A percentile compares a stretch with the other conserved stretches of the same genome.
phyloP scores from a whole-genome alignment of 2,888 invertebrate genomes.

The Dorcus parallelipipedus region DNA sequence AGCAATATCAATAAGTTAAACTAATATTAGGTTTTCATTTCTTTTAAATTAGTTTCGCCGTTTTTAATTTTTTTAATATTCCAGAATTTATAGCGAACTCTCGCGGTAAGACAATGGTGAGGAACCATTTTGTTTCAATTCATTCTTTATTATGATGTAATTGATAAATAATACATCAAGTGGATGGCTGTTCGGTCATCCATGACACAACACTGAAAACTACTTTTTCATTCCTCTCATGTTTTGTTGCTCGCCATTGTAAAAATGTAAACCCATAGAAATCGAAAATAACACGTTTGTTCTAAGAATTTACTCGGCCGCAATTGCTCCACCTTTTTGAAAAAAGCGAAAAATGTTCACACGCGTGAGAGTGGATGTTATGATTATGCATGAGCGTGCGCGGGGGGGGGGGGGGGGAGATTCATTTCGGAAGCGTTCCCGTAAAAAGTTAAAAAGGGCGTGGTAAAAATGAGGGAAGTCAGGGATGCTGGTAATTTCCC shows the following conservation, averaged over 20 bases:
- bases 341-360: too few species aligned
- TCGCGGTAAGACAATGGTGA: slow-evolving; percentile 9
- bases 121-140: slow-evolving; percentile 27
- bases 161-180: slow-evolving; percentile 46
- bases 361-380: too few species aligned
- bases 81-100: slow-evolving; percentile 5
- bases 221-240: slow-evolving; percentile 33
- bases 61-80: background rate
- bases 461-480: background rate
- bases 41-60: background rate
- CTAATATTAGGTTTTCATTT: slow-evolving; percentile 4
- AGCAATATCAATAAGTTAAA: background rate
- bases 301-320: slow-evolving; percentile 5
- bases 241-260: slow-evolving; percentile 21
- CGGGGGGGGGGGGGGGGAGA: too few species aligned
- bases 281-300: slow-evolving; percentile 15
- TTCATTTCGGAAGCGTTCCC: too few species aligned
- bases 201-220: slow-evolving; percentile 36
- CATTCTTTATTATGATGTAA: slow-evolving; percentile 39
- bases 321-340: too few species aligned
- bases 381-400: too few species aligned
- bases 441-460: too few species aligned
- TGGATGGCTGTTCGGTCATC: slow-evolving; percentile 35
- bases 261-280: slow-evolving; percentile 17
- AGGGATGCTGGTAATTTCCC: slow-evolving; percentile 45